Evolutionary conservation across 2,888 invertebrate genomes (phyloP), one percentile per base, ranked within the genome.

Genomic region (Gastrophysa polygoni): DNA sequence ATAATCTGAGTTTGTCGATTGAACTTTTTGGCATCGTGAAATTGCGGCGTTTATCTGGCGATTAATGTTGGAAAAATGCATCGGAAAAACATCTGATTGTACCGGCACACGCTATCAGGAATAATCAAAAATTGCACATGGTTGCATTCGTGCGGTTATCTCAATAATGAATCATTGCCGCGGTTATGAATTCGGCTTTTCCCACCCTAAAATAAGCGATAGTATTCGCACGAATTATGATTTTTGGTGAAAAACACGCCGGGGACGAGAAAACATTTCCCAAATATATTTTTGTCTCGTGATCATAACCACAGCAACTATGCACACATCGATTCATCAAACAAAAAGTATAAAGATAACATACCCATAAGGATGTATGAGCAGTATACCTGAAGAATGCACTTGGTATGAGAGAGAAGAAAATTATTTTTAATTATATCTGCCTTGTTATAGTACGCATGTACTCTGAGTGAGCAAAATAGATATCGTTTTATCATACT

Each of bases 71-170:
- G 59, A 66, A 66, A 66, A 66, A 65, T 58, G 44, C 58, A 57
- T 44, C 63, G 59, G 57, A 65, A 65, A 69, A 65, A 66, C 63
- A 64, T 62, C 59, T 59, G 71, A 73, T 72, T 71, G 64, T 56
- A 59, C 61, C 50, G 64, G 66, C 71, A 71, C 74, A 75, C 71
- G 73, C 71, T 63, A 77, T 76, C 77, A 56, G 66, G 61, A 61
- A 71, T 77, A 78, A 78, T 78, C 78, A 77, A 77, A 77, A 77
- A 77, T 72, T 77, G 77, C 78, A 78, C 76, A 77, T 78, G 78
- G 73, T 72, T 77, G 72, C 75, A 76, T 72, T 75, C 75, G 68
- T 68, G 68, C 68, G 59, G 62, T 56, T 65, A 71, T 71, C 70
- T 57, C 50, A 68, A 68, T 68, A 64, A 57, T 29, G 56, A 57